Conservation (phyloP, 2,113 vertebrate genomes). For the Anolis sagrei region DNA sequence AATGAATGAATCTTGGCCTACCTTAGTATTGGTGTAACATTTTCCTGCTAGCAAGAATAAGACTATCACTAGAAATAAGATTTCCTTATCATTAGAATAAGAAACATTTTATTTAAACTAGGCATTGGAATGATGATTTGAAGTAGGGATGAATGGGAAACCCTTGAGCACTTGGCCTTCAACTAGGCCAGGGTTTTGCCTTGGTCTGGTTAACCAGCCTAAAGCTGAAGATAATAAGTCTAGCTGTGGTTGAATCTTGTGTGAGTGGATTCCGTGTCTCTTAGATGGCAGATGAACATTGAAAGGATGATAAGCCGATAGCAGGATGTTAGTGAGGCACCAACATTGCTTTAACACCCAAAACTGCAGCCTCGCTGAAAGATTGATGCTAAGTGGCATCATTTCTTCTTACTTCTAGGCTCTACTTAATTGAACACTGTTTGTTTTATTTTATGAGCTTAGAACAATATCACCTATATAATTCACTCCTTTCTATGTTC, state of each 20-base stretch:
- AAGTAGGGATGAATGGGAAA: background rate
- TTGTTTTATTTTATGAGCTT: background rate
- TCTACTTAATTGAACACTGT: background rate
- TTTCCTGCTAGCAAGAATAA: background rate
- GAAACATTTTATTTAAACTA: background rate
- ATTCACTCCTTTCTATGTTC: constrained; percentile 32
- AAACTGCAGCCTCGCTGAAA: background rate
- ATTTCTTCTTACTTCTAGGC: background rate
- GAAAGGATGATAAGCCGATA: background rate
- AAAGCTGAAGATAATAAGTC: background rate
- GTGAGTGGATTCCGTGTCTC: background rate
- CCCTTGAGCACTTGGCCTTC: background rate
- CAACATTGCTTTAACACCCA: background rate
- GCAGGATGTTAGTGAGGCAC: no score
- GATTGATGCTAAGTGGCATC: no score
- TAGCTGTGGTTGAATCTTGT: background rate
- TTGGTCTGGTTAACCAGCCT: background rate
- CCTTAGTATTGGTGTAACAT: background rate
- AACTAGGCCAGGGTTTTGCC: background rate
- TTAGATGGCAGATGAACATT: background rate
- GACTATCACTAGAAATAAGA: no score
- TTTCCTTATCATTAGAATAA: background rate
- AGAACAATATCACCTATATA: background rate
- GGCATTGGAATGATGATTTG: background rate
- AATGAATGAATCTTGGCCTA: background rate